These are phyloP conservation scores for Pammene aurita DNA, from an alignment of 2,888 invertebrate genomes.

Conservation along the genomic window DNA sequence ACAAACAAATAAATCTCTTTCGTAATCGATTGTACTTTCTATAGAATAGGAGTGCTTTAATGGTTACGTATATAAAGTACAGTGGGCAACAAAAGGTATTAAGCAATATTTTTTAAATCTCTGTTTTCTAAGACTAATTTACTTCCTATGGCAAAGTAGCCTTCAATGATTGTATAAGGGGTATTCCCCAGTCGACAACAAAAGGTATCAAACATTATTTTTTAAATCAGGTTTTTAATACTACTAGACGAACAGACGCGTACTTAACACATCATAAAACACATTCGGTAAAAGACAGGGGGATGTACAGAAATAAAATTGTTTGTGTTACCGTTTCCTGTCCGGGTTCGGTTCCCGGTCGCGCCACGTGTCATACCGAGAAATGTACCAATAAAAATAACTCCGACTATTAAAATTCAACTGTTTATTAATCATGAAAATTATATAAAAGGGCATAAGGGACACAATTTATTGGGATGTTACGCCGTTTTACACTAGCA, in stretches of 20 bases:
- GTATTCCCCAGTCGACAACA: background rate
- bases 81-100: background rate
- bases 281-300: slow-evolving; percentile 37
- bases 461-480: background rate
- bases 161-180: too few relatives aligned
- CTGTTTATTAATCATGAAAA: slow-evolving; percentile 40
- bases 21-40: too few relatives aligned
- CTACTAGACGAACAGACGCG: slow-evolving; percentile 1
- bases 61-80: too few relatives aligned
- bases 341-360: slow-evolving; percentile 65
- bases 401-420: slow-evolving; percentile 68
- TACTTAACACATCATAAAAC: slow-evolving; percentile 21
- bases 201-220: too few relatives aligned
- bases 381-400: slow-evolving; percentile 79
- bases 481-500: background rate
- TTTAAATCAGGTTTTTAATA: too few relatives aligned
- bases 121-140: too few relatives aligned
- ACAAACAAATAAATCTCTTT: too few relatives aligned
- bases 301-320: slow-evolving; percentile 76
- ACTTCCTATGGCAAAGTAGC: too few relatives aligned
- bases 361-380: slow-evolving; percentile 68
- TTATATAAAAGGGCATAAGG: background rate
- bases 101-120: too few relatives aligned
- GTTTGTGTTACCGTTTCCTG: slow-evolving; percentile 81
- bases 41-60: too few relatives aligned